These are phyloP conservation scores for Phoenicopterus ruber DNA, from an alignment of 2,113 vertebrate genomes.

Conservation along the genomic window DNA sequence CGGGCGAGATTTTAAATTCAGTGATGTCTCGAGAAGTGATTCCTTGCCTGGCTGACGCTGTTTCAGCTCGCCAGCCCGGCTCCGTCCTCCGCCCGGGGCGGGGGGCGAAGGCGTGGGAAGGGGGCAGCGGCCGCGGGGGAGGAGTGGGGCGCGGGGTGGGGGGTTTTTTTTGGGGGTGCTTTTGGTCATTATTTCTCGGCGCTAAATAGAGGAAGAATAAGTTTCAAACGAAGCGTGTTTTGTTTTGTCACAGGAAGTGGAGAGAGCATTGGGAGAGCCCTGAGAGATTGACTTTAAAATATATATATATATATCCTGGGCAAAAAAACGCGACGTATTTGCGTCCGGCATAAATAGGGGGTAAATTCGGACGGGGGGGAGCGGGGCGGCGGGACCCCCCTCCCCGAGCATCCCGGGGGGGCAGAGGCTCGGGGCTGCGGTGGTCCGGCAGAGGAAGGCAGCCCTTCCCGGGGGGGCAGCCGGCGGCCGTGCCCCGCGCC, in stretches of 20 bases:
- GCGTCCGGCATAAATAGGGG: fast-evolving
- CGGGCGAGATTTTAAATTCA: neutral
- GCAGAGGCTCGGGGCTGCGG: neutral
- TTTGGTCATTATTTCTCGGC: neutral
- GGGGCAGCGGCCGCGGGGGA: neutral
- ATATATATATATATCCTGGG: neutral
- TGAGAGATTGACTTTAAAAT: neutral
- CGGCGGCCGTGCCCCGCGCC: fast-evolving
- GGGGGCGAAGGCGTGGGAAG: neutral
- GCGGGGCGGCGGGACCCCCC: fast-evolving
- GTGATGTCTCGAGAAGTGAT: neutral
- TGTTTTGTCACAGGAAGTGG: slow-evolving; percentile 62
- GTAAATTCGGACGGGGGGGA: fast-evolving
- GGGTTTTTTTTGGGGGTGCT: neutral
- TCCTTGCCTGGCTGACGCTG: neutral
- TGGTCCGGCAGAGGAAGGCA: neutral
- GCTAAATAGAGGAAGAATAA: slow-evolving; percentile 43
- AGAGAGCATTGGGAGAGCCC: slow-evolving; percentile 31
- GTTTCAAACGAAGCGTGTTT: slow-evolving; percentile 22
- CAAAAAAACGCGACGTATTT: fast-evolving
- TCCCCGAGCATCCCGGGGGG: fast-evolving
- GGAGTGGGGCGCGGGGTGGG: neutral
- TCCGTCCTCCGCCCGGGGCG: neutral
- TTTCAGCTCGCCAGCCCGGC: neutral
- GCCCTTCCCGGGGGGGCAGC: neutral